Base-by-base conservation (phyloP, 2,113 vertebrate species). In the Brachyhypopomus occidentalis region DNA sequence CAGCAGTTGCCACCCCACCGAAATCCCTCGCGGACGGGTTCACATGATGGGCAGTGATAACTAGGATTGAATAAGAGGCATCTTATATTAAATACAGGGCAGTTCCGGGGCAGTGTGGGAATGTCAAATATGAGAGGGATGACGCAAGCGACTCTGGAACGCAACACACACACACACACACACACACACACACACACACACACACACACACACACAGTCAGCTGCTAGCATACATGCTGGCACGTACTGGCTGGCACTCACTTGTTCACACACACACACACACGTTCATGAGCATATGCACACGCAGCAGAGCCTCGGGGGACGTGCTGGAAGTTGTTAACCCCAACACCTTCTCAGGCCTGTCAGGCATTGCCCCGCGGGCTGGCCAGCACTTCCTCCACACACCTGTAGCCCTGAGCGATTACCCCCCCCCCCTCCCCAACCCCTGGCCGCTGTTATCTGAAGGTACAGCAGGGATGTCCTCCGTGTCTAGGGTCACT, bases 21-120 rank as follows among this genome's bases (percentile, higher is more conserved):
- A 36, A 34, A 67, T 62, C 36, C 36, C 38, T 70, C 19, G 9
- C 63, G 56, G 19, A 67, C n/a, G 20, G 23, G 38, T 38, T 16
- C 5, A 36, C 56, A n/a, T 23, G 27, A 60, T 38, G 27, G 12
- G 4, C 16, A 71, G 60, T 38, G 71, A 55, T 55, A 56, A 71
- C 4, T 19, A 30, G 36, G 4, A 11, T 11, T 12, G 71, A 79
- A 70, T 12, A 14, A 52, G 45, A 52, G 45, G 45, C 45, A 79
- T 78, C 17, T 14, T 22, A 80, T 64, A 80, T 52, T 73, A 63
- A 73, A 72, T 63, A 52, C 23, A 55, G n/a, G 19, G 38, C 72
- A 59, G 66, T 4, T 7, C 20, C 27, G 14, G 16, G 17, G 34
- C 69, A 45, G 11, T 45, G 38, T 5, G 1, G n/a, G 69, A 73